These are phyloP conservation scores for Colius striatus DNA, from an alignment of 2,113 vertebrate species.

Conservation along the genomic window DNA sequence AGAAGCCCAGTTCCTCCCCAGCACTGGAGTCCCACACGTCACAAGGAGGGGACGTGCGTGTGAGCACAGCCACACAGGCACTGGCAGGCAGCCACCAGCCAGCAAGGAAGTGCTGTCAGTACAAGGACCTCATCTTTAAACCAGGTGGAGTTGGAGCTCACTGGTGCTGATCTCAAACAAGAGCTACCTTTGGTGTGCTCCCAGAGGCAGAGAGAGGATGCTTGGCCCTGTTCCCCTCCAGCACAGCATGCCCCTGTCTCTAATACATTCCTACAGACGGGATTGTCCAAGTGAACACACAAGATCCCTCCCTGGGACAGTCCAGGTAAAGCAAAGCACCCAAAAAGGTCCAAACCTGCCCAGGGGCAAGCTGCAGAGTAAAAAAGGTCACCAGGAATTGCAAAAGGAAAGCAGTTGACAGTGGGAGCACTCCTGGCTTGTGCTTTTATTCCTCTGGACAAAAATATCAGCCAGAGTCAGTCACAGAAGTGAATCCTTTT, in stretches of 20 bases:
- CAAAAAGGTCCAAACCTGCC: neutral
- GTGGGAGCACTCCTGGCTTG: neutral
- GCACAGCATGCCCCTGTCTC: neutral
- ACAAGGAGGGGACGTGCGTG: neutral
- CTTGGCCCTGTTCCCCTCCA: neutral
- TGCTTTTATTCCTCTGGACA: neutral
- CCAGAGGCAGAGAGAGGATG: neutral
- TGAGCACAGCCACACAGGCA: neutral
- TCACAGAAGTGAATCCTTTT: neutral
- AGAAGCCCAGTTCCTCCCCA: neutral
- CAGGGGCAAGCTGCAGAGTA: neutral
- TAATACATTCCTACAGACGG: neutral
- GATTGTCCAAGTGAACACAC: neutral
- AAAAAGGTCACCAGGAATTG: neutral
- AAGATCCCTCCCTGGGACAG: neutral
- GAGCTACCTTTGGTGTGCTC: neutral
- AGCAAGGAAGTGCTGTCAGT: neutral
- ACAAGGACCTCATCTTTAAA: neutral
- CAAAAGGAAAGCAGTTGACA: neutral
- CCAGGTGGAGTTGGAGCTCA: neutral
- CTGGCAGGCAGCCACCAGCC: neutral
- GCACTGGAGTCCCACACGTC: rapidly evolving
- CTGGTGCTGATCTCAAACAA: neutral
- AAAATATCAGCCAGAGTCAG: neutral
- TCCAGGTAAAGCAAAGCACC: neutral